Evolutionary conservation across 2,888 invertebrate genomes (phyloP).

Genomic region (Mesopsocus fuscifrons): DNA sequence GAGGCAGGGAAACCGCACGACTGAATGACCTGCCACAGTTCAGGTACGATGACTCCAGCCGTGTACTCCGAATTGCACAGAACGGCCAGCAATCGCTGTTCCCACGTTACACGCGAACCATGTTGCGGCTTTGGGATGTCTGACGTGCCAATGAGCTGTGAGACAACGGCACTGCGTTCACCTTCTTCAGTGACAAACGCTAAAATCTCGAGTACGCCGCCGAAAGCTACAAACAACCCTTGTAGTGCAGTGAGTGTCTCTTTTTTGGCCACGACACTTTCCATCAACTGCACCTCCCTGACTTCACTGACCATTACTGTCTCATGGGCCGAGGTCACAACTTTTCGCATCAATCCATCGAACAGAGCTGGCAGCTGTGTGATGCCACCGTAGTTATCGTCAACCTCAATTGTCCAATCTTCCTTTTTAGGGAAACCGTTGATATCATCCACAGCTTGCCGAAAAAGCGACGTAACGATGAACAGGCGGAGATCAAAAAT

Average conservation of each 20-base stretch:
- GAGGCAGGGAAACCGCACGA: slow-evolving; percentile 57
- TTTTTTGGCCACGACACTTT: slow-evolving; percentile 30
- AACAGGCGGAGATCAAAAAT: slow-evolving; percentile 74
- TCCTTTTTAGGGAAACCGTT: slow-evolving; percentile 51
- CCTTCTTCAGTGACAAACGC: slow-evolving; percentile 48
- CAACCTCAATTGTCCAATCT: slow-evolving; percentile 71
- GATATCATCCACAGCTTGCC: slow-evolving; percentile 63
- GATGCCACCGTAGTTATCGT: slow-evolving; percentile 67
- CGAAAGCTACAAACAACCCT: slow-evolving; percentile 31
- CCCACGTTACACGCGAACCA: slow-evolving; percentile 32
- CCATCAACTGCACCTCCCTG: slow-evolving; percentile 38
- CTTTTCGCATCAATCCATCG: slow-evolving; percentile 51
- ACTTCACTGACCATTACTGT: slow-evolving; percentile 50
- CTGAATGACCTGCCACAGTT: slow-evolving; percentile 46
- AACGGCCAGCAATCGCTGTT: slow-evolving; percentile 64
- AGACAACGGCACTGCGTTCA: slow-evolving; percentile 31
- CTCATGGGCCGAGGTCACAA: slow-evolving; percentile 46
- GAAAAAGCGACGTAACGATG: slow-evolving; percentile 68
- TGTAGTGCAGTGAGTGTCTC: slow-evolving; percentile 33
- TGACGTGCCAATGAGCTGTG: slow-evolving; percentile 35
- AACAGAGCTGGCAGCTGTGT: slow-evolving; percentile 59
- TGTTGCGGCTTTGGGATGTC: not conserved
- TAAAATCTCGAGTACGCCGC: slow-evolving; percentile 45
- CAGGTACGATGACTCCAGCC: slow-evolving; percentile 47
- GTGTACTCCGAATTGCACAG: slow-evolving; percentile 80